Base-by-base conservation (phyloP, 2,888 invertebrate genomes). In the Phalera bucephala region DNA sequence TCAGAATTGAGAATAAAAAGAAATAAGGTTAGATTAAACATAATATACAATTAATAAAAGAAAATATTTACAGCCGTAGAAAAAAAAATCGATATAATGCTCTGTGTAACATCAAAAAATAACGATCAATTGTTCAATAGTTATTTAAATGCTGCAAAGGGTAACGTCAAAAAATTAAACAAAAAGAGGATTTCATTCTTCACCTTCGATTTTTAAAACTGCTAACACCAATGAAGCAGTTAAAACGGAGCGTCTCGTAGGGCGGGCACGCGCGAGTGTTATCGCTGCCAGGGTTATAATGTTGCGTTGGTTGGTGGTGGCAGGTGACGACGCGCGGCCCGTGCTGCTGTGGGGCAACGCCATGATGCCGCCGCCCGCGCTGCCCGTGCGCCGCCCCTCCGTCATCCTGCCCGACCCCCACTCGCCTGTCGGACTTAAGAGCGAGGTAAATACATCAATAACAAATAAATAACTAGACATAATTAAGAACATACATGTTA, bases 301-400 rank as follows among this genome's bases (percentile, higher is more conserved):
- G 19, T 34, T 8, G 21, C 9, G 25, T 28, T 3, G 17, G 12
- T 38, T 25, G 28, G 3, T 10, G 8, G 31, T 38, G 28, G 40
- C 67, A 78, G 70, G 72, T 41, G 69, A 63, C 35, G 82, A 80
- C 10, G 68, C 75, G 40, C 68, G 79, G 20, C 80, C 78, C 12
- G 69, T 74, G 45, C 57, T 78, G 39, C 49, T 75, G 71, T 85
- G 85, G 84, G 78, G 74, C 21, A 68, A 62, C 79, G 79, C 91
- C 32, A 92, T 63, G 70, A 77, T 69, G 77, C 75, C 91, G 76
- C 92, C 56, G 91, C 93, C 65, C 93, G 90, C 94, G 40, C 84
- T 92, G 58, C 91, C 93, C 19, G 91, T 91, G 45, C 91, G 94
- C 11, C 87, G 95, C 3, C 91, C 94, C 19, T 92, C 94, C 14